Percentiles rank a stretch among this genome's conserved stretches.
These are phyloP conservation scores for Rhea pennata DNA, from an alignment of 2,113 vertebrate genomes.

Conservation along the genomic window DNA sequence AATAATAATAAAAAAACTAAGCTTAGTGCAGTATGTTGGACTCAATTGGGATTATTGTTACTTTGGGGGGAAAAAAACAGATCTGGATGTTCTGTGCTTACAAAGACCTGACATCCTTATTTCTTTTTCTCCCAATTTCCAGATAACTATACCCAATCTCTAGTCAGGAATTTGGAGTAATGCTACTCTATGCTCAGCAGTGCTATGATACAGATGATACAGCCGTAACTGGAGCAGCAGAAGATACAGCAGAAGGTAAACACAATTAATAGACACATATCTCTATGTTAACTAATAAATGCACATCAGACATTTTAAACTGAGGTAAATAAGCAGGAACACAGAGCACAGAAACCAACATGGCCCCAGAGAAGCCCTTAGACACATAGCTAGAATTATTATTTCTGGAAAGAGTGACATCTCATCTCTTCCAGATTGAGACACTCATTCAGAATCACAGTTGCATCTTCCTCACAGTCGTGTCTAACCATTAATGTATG, in stretches of 20 bases:
- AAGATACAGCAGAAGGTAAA: neutral
- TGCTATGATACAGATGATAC: neutral
- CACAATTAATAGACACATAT: neutral
- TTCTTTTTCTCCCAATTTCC: neutral
- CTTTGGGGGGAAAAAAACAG: neutral
- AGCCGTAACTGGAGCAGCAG: neutral
- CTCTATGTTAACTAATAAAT: neutral
- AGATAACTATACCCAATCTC: neutral
- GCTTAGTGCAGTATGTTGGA: neutral
- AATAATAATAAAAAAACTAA: neutral
- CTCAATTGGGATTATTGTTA: neutral
- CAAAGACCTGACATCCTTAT: neutral
- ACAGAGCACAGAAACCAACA: neutral
- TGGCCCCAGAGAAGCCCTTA: neutral
- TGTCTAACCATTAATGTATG: neutral
- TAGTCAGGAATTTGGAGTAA: neutral
- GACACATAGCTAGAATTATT: neutral
- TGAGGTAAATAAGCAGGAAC: neutral
- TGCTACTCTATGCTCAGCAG: neutral
- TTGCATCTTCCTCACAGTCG: neutral
- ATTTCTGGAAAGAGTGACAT: neutral
- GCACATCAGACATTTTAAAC: neutral
- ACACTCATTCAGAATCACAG: neutral
- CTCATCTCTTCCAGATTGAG: neutral
- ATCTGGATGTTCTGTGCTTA: neutral